These are phyloP conservation scores for Neolamprologus toae DNA, from an alignment of 2,113 vertebrate species.

Conservation along the genomic window DNA sequence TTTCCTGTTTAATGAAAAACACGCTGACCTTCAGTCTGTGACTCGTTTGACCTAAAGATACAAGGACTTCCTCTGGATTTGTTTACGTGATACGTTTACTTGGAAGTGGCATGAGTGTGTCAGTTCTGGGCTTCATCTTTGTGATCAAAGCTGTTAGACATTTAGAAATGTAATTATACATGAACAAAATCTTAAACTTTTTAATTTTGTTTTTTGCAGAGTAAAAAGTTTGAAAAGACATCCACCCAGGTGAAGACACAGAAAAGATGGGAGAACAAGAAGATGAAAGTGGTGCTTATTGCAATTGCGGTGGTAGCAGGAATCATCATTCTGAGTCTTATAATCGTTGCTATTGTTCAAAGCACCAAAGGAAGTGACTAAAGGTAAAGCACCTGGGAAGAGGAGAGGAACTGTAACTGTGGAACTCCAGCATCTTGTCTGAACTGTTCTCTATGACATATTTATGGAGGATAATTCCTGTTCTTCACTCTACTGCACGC, in stretches of 20 bases:
- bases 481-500: background rate
- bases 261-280: constrained; percentile 58
- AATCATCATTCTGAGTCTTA: constrained; percentile 35
- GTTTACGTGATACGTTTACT: background rate
- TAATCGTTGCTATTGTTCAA: background rate
- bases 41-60: background rate
- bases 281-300: constrained; percentile 45
- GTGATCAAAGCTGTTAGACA: background rate
- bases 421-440: background rate
- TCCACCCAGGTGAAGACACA: constrained; percentile 57
- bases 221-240: constrained; percentile 64
- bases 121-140: background rate
- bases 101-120: background rate
- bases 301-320: background rate
- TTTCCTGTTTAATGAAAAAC: background rate
- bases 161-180: background rate
- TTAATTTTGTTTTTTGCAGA: constrained; percentile 29
- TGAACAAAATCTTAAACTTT: background rate
- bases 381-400: background rate
- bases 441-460: background rate
- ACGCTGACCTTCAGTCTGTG: background rate
- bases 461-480: constrained; percentile 2
- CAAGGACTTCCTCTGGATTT: background rate
- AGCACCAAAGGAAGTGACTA: background rate
- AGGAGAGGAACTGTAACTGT: background rate